Evolutionary conservation across 30 jellyfish, hydroid and myxozoan genomes (phyloP).

Genomic region (Cassiopea xamachana): DNA sequence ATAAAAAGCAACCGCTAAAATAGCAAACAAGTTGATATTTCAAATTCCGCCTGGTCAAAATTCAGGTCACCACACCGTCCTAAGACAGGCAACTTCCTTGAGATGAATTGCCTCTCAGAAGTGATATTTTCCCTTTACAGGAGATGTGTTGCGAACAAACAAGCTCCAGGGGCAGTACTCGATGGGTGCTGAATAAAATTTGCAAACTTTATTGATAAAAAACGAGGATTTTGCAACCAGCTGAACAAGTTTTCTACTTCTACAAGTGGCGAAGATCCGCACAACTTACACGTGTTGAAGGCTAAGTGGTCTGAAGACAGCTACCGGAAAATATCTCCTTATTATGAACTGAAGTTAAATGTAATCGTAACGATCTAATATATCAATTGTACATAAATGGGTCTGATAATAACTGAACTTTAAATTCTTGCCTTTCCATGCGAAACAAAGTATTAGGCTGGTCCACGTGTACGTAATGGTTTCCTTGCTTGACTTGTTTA

Average conservation of each 20-base stretch:
- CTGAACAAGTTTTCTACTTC: constrained; percentile 31
- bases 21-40: constrained; percentile 12
- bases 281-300: constrained; percentile 71
- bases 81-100: constrained; percentile 27
- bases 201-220: constrained; percentile 25
- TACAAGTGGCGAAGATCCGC: constrained; percentile 72
- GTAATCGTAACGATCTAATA: background rate
- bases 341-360: background rate
- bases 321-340: background rate
- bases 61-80: constrained; percentile 18
- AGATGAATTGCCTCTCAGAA: background rate
- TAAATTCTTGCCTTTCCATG: background rate
- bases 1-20: background rate
- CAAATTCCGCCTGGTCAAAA: constrained; percentile 21
- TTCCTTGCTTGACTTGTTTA: constrained; percentile 23
- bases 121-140: background rate
- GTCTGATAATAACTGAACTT: background rate
- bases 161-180: background rate
- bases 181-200: background rate
- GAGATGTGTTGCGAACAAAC: background rate
- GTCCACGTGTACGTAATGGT: constrained; percentile 28
- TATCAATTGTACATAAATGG: background rate
- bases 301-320: constrained; percentile 13
- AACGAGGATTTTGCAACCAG: constrained; percentile 62
- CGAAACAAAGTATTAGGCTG: constrained; percentile 5